Evolutionary conservation across 2,888 invertebrate genomes (phyloP).

Genomic region (Odontothrips loti): DNA sequence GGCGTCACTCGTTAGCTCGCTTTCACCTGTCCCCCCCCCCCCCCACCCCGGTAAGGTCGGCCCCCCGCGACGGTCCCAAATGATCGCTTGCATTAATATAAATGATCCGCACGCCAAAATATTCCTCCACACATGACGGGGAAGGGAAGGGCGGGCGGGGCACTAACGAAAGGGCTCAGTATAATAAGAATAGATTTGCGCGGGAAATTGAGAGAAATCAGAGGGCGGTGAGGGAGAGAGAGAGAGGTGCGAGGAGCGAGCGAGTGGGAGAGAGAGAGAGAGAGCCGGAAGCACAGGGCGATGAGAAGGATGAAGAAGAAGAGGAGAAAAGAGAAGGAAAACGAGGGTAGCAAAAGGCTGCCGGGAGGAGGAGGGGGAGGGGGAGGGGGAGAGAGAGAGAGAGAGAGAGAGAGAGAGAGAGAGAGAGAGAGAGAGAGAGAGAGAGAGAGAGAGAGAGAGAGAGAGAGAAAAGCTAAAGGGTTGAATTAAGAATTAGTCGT

Average conservation of each 20-base stretch:
- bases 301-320: not conserved
- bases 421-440: not conserved
- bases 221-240: not conserved
- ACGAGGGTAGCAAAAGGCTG: not conserved
- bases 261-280: not conserved
- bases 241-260: not conserved
- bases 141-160: not conserved
- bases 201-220: conserved; percentile 20
- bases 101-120: conserved; percentile 10
- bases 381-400: not conserved
- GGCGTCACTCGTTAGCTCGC: not conserved
- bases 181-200: conserved; percentile 24
- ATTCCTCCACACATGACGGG: conserved; percentile 14
- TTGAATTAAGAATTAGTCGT: conserved; percentile 27
- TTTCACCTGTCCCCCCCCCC: not conserved
- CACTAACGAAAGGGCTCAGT: not conserved
- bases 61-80: not conserved
- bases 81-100: conserved; percentile 20
- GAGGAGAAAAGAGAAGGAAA: not conserved
- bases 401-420: not conserved
- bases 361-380: not conserved
- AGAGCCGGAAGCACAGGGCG: not conserved
- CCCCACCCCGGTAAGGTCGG: not conserved
- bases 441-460: not conserved
- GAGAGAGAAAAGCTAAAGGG: not conserved